Percentiles rank a stretch among this genome's conserved stretches.
Conservation (phyloP, 2,888 invertebrate genomes). For the Epistrophella euchroma region DNA sequence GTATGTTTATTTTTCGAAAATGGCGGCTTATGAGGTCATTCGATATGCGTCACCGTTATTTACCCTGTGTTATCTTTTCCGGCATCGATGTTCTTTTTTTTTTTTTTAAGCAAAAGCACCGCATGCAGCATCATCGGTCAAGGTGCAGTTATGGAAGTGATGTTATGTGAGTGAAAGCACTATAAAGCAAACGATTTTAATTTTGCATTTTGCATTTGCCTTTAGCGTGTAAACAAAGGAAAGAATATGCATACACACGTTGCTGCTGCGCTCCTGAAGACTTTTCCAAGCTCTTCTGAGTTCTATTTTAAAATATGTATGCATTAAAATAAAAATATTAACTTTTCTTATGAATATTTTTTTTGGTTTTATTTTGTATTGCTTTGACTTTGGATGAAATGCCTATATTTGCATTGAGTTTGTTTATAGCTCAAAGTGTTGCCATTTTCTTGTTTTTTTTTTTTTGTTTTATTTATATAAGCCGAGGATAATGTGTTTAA, state of each 20-base stretch:
- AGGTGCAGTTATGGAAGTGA: slow-evolving; percentile 57
- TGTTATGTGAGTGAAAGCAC: slow-evolving; percentile 47
- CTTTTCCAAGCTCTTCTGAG: slow-evolving; percentile 6
- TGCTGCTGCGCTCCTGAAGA: background rate
- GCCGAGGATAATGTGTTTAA: slow-evolving; percentile 5
- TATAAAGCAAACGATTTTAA: slow-evolving; percentile 58
- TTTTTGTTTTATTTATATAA: background rate
- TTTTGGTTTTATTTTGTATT: slow-evolving; percentile 42
- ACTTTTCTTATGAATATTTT: slow-evolving; percentile 22
- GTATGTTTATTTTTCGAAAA: background rate
- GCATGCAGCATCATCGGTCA: slow-evolving; percentile 63
- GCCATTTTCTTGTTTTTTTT: slow-evolving; percentile 14
- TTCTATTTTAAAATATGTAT: slow-evolving; percentile 29
- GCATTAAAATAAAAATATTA: slow-evolving; percentile 22
- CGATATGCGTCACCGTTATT: slow-evolving; percentile 63
- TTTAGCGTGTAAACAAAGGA: slow-evolving; percentile 63
- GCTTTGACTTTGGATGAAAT: slow-evolving; percentile 50
- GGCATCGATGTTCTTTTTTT: slow-evolving; percentile 15
- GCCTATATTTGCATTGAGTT: slow-evolving; percentile 62
- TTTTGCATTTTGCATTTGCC: slow-evolving; percentile 64
- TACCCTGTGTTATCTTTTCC: slow-evolving; percentile 41
- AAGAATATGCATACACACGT: slow-evolving; percentile 27
- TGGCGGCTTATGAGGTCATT: slow-evolving; percentile 55
- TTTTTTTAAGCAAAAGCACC: slow-evolving; percentile 5
- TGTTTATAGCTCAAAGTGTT: slow-evolving; percentile 59